Percentiles rank a stretch among this genome's conserved stretches.
These are phyloP conservation scores for Megaceryle alcyon DNA, from an alignment of 2,797 vertebrate species.

Conservation along the genomic window DNA sequence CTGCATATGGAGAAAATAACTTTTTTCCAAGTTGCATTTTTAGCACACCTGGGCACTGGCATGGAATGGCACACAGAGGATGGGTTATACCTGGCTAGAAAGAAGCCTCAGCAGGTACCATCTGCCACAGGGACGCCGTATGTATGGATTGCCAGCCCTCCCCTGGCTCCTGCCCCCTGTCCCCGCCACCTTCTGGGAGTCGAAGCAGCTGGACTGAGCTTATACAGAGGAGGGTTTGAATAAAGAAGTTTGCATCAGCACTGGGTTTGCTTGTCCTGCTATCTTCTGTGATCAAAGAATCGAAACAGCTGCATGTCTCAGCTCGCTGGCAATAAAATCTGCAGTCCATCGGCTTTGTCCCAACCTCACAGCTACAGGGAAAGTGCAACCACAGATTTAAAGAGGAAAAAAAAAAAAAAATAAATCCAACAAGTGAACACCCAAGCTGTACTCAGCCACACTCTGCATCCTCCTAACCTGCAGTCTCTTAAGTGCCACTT, in stretches of 20 bases:
- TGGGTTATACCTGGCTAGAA: neutral
- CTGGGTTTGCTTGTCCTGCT: neutral
- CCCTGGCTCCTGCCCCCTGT: neutral
- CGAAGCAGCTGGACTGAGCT: neutral
- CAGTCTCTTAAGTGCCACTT: constrained; percentile 62
- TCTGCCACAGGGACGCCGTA: rapidly evolving
- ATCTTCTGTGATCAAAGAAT: constrained; percentile 52
- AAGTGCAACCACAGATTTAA: neutral
- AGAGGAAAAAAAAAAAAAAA: neutral
- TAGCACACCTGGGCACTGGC: neutral
- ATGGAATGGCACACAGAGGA: neutral
- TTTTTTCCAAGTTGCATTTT: neutral
- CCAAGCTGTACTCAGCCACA: constrained; percentile 18
- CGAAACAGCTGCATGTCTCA: constrained; percentile 42
- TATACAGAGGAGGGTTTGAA: neutral
- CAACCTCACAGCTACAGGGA: neutral
- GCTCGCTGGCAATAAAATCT: constrained; percentile 43
- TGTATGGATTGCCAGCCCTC: rapidly evolving
- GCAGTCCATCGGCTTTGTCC: neutral
- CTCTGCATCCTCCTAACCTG: constrained; percentile 43
- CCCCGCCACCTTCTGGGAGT: neutral
- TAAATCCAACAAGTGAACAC: neutral
- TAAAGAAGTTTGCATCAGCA: neutral
- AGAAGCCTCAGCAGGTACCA: neutral
- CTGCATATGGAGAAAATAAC: neutral